Conservation (phyloP, 2,888 invertebrate genomes). For the Melitaea athalia region DNA sequence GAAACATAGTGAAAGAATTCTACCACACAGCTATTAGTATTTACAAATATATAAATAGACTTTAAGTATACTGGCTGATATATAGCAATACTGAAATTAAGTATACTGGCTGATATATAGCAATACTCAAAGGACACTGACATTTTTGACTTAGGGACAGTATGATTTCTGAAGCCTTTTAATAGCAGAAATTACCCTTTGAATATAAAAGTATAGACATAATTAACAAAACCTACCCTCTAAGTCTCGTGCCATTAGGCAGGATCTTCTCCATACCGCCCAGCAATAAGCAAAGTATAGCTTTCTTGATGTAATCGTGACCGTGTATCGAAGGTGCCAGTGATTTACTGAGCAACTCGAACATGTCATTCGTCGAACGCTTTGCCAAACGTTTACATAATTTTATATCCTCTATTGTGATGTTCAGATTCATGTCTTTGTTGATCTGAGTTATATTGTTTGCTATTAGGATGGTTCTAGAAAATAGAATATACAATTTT, state of each 20-base stretch:
- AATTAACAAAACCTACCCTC: constrained; percentile 83
- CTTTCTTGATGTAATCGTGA: constrained; percentile 97
- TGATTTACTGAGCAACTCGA: constrained; percentile 94
- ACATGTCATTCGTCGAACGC: constrained; percentile 88
- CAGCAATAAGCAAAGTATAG: constrained; percentile 95
- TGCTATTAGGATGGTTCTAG: constrained; percentile 94
- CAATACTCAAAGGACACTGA: too few relatives aligned
- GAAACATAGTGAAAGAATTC: too few relatives aligned
- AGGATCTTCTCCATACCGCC: constrained; percentile 98
- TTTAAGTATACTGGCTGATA: too few relatives aligned
- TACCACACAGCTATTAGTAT: too few relatives aligned
- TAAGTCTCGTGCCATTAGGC: constrained; percentile 94
- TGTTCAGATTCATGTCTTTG: constrained; percentile 90
- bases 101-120: too few relatives aligned
- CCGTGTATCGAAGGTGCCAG: constrained; percentile 99
- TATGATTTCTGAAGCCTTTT: neutral
- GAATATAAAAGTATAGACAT: constrained; percentile 1
- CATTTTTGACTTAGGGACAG: too few relatives aligned
- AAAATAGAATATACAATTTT: constrained; percentile 42
- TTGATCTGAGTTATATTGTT: constrained; percentile 95
- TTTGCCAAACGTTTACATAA: constrained; percentile 92
- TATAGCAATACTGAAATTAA: too few relatives aligned
- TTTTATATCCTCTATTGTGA: constrained; percentile 93
- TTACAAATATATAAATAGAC: too few relatives aligned
- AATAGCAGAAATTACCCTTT: neutral